Evolutionary conservation across 2,888 invertebrate species (phyloP).

Genomic region (Dysmachus trigonus): DNA sequence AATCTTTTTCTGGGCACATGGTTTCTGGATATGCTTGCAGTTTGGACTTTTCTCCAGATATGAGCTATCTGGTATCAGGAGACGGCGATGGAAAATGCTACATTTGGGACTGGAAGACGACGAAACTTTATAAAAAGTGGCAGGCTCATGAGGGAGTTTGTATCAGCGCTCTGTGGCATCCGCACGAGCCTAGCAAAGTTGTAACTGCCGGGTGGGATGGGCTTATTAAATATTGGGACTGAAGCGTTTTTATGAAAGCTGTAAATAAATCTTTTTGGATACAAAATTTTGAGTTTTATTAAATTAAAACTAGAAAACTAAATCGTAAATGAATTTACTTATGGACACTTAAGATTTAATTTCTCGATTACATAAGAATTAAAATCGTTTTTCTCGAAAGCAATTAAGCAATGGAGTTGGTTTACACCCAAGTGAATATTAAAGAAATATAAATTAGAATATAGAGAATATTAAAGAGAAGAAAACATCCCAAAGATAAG

Average conservation of each 20-base stretch:
- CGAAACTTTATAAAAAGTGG: slow-evolving; percentile 97
- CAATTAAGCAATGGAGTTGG: no score
- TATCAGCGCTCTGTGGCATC: slow-evolving; percentile 95
- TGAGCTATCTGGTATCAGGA: slow-evolving; percentile 97
- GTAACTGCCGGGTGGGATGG: slow-evolving; percentile 99
- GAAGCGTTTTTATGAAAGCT: slow-evolving; percentile 52
- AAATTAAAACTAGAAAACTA: no score
- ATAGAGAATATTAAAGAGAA: no score
- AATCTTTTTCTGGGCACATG: slow-evolving; percentile 98
- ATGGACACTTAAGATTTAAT: no score
- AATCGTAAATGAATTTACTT: no score
- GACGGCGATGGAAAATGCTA: slow-evolving; percentile 99
- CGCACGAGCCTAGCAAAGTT: slow-evolving; percentile 96
- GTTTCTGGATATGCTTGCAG: slow-evolving; percentile 99
- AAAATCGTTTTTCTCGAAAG: no score
- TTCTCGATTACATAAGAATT: no score
- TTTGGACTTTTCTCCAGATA: slow-evolving; percentile 97
- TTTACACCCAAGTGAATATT: no score
- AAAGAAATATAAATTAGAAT: no score
- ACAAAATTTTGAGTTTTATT: neutral
- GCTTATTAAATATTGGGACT: slow-evolving; percentile 98
- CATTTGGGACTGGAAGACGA: slow-evolving; percentile 99
- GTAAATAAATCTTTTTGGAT: neutral
- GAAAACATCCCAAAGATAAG: neutral
- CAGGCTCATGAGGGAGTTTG: slow-evolving; percentile 99